A percentile compares a stretch with the other conserved stretches of the same genome.
phyloP scores from a whole-genome alignment of 2,797 vertebrate species.

The Tinamus major region DNA sequence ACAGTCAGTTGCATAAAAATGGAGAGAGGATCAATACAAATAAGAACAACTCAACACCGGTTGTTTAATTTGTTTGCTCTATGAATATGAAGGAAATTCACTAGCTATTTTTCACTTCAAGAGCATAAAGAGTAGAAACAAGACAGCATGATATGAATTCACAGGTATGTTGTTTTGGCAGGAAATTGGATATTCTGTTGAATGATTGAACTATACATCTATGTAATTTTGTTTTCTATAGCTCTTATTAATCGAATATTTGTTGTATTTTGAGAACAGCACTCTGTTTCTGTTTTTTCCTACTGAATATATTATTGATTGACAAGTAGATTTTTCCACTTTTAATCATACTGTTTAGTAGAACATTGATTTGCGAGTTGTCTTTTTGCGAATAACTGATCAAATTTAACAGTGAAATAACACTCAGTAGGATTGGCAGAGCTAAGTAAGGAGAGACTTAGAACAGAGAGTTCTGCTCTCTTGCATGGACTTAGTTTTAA shows the following conservation, averaged over 20 bases:
- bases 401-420: background rate
- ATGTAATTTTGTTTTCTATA: background rate
- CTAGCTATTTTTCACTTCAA: constrained; percentile 43
- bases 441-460: background rate
- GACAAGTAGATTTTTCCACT: background rate
- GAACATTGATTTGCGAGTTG: background rate
- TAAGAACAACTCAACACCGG: background rate
- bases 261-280: background rate
- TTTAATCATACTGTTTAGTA: background rate
- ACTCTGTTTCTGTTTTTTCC: background rate
- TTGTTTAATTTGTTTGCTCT: constrained; percentile 38
- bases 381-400: background rate
- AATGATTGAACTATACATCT: background rate
- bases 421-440: background rate
- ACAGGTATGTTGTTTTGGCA: background rate
- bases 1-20: background rate
- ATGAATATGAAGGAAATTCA: constrained; percentile 21
- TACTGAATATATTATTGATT: background rate
- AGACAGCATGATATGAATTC: background rate
- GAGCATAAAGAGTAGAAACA: constrained; percentile 4
- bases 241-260: constrained; percentile 7
- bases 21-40: constrained; percentile 24
- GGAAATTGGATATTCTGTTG: constrained; percentile 27
- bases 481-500: background rate
- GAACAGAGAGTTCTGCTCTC: background rate